phyloP scores from a whole-genome alignment of 2,888 invertebrate genomes.

The Mylabris sibirica region DNA sequence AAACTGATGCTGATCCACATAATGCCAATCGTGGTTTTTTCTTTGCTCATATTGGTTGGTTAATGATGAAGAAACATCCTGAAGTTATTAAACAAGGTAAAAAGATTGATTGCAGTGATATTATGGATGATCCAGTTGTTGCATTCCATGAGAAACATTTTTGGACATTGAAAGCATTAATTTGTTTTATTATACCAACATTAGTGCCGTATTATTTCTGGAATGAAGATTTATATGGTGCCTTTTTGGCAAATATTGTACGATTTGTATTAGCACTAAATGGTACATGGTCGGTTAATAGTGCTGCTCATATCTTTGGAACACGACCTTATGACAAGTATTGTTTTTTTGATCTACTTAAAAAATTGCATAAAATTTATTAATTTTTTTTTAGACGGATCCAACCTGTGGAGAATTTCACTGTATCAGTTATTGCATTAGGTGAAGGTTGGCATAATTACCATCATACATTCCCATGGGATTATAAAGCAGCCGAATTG shows the following conservation, averaged over 20 bases:
- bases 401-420: slow-evolving; percentile 71
- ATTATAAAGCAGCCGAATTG: slow-evolving; percentile 82
- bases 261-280: slow-evolving; percentile 82
- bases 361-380: background rate
- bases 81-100: slow-evolving; percentile 80
- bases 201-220: slow-evolving; percentile 76
- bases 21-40: slow-evolving; percentile 90
- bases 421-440: slow-evolving; percentile 71
- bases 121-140: slow-evolving; percentile 78
- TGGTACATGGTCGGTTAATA: slow-evolving; percentile 88
- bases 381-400: slow-evolving; percentile 8
- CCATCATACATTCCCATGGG: slow-evolving; percentile 85
- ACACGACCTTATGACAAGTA: slow-evolving; percentile 78
- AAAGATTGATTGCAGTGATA: slow-evolving; percentile 83
- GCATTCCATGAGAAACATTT: slow-evolving; percentile 82
- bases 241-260: slow-evolving; percentile 75
- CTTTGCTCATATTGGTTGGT: slow-evolving; percentile 93
- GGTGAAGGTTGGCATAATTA: slow-evolving; percentile 89
- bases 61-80: slow-evolving; percentile 88
- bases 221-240: slow-evolving; percentile 74
- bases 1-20: slow-evolving; percentile 91
- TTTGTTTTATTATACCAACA: slow-evolving; percentile 82
- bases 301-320: slow-evolving; percentile 85
- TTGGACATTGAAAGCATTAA: slow-evolving; percentile 72
- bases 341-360: slow-evolving; percentile 17